Base-by-base conservation (phyloP, 2,113 vertebrate genomes). In the Labeo rohita region DNA sequence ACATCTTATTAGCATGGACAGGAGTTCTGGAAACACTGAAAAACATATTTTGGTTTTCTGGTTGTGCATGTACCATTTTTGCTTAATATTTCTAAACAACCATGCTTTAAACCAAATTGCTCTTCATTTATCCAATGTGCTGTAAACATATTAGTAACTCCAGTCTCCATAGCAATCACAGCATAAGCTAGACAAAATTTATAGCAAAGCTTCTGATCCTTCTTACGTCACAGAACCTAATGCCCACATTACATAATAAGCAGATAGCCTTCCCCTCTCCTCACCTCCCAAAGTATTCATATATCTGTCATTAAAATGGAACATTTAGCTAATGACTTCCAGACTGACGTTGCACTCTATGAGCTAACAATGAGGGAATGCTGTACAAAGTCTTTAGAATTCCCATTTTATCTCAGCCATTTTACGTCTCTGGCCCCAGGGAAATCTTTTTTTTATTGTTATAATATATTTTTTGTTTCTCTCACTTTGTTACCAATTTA, bases 281-380 rank as follows among this genome's bases (percentile, higher is more conserved):
- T 63, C 83, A 70, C 81, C 79, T 74, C 81, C 28, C 79, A 85
- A 79, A 85, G 84, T n/a, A 84, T 87, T 87, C 86, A 86, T 77
- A 87, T 87, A 80, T 85, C 88, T 84, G 49, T 56, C 63, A 74
- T 70, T 85, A 56, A 81, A 81, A 86, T 5, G 21, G 56, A 80
- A 75, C 68, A 39, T 80, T 75, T 52, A 49, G 54, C 56, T 89
- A 88, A 89, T 88, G 84, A 73, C 70, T 88, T 88, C 80, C 84
- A 88, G 80, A 86, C 76, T 86, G 84, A 84, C 66, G 43, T 70
- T 66, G 77, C 12, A 88, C 13, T 76, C 84, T 59, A 8, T 78
- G 75, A 85, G 87, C 52, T 34, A 59, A 80, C 74, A 84, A 81
- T 77, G 43, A 63, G 65, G 80, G 77, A 87, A 84, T 10, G 87